These are phyloP conservation scores for Octonoba sinensis DNA, from an alignment of 2,888 invertebrate species.

Conservation along the genomic window DNA sequence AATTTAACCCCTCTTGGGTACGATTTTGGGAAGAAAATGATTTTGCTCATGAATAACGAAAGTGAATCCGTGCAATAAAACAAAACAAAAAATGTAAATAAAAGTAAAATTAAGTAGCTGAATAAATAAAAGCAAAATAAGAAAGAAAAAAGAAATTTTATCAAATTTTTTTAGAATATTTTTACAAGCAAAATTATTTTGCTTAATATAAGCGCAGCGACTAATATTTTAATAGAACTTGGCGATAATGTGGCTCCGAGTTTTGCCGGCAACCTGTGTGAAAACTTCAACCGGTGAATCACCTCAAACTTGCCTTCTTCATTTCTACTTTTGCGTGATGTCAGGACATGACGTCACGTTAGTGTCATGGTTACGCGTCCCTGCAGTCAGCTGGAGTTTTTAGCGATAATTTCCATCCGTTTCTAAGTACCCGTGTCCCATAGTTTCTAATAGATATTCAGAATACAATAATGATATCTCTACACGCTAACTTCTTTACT, in stretches of 20 bases:
- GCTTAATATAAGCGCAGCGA: too few relatives aligned
- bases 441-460: conserved; percentile 38
- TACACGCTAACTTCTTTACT: conserved; percentile 24
- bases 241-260: conserved; percentile 18
- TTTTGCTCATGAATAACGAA: too few relatives aligned
- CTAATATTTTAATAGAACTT: not conserved
- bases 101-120: too few relatives aligned
- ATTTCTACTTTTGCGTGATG: conserved; percentile 7
- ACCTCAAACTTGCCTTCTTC: conserved; percentile 6
- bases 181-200: too few relatives aligned
- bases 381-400: conserved; percentile 57
- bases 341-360: conserved; percentile 42
- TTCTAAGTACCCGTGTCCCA: conserved; percentile 33
- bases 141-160: too few relatives aligned
- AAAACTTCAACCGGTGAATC: conserved; percentile 38
- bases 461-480: conserved; percentile 37
- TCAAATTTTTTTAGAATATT: too few relatives aligned
- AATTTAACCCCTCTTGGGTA: too few relatives aligned
- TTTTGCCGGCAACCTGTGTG: conserved; percentile 8
- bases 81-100: too few relatives aligned
- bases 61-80: too few relatives aligned
- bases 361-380: conserved; percentile 61
- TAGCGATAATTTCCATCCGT: conserved; percentile 50
- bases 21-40: too few relatives aligned
- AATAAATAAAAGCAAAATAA: too few relatives aligned